Conservation (phyloP, 2,113 vertebrate genomes). For the Haemorhous mexicanus region DNA sequence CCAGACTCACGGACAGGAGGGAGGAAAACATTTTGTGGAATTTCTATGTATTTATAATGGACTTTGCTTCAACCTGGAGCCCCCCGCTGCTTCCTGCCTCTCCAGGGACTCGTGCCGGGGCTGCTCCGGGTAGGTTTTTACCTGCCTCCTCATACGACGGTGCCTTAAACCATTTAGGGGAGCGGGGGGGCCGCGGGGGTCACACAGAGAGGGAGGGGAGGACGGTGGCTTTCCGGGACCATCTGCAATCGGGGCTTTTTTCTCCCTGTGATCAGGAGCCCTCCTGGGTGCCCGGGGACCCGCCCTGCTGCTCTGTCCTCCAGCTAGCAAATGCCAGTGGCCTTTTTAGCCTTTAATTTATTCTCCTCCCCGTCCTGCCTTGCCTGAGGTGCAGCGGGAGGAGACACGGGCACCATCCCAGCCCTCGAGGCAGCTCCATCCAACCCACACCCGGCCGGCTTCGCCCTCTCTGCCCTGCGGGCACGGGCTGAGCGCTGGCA, state of each 20-base stretch:
- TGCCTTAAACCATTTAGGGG: slow-evolving; percentile 76
- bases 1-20: not conserved
- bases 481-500: not conserved
- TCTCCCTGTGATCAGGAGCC: not conserved
- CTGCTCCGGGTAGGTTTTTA: slow-evolving; percentile 46
- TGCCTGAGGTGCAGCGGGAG: slow-evolving; percentile 2
- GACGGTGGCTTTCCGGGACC: not conserved
- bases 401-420: not conserved
- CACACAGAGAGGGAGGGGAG: not conserved
- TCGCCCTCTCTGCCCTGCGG: not conserved
- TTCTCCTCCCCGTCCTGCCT: slow-evolving; percentile 12
- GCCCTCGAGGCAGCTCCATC: not conserved
- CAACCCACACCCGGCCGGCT: not conserved
- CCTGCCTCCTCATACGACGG: slow-evolving; percentile 70
- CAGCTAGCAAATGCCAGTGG: slow-evolving; percentile 29
- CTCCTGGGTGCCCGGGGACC: not conserved
- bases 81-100: not conserved
- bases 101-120: not conserved
- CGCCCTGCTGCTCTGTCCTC: not conserved
- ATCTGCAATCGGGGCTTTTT: not conserved
- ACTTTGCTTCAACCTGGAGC: not conserved
- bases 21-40: not conserved
- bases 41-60: slow-evolving; percentile 44
- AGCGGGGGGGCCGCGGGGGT: slow-evolving; percentile 41
- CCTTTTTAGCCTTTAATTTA: slow-evolving; percentile 61